A percentile compares a stretch with the other conserved stretches of the same genome.
These are phyloP conservation scores for Temnothorax ravouxi DNA, from an alignment of 2,888 invertebrate species.

Conservation along the genomic window DNA sequence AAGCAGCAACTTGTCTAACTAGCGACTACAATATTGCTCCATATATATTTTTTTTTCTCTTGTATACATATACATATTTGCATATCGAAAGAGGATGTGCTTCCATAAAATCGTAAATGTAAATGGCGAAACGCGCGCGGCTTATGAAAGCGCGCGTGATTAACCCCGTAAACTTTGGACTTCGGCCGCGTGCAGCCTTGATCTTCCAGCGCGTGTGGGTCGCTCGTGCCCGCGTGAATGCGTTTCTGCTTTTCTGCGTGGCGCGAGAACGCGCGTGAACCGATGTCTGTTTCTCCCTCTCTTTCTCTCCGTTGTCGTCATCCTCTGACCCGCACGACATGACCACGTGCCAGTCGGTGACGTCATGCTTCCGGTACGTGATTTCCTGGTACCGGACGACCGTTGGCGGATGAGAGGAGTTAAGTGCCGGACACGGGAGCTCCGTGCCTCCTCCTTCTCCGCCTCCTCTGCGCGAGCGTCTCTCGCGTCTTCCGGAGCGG, in stretches of 20 bases:
- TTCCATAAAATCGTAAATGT: conserved; percentile 8
- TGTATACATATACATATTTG: not conserved
- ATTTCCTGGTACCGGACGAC: conserved; percentile 76
- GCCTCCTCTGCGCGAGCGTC: conserved; percentile 31
- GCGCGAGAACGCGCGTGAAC: not conserved
- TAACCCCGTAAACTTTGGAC: conserved; percentile 53
- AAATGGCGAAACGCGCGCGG: conserved; percentile 1
- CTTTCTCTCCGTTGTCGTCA: conserved; percentile 22
- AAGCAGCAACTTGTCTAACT: not conserved
- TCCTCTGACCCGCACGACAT: conserved; percentile 63
- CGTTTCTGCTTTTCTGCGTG: conserved; percentile 31
- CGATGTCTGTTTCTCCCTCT: not conserved
- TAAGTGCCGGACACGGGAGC: conserved; percentile 73
- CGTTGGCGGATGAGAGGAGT: conserved; percentile 78
- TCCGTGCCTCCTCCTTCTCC: conserved; percentile 47
- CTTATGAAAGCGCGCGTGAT: conserved; percentile 45
- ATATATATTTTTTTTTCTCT: not conserved
- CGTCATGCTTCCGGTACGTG: conserved; percentile 76
- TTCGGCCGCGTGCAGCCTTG: conserved; percentile 56
- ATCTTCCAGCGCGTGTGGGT: conserved; percentile 57
- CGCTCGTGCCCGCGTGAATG: conserved; percentile 22
- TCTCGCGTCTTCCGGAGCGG: conserved; percentile 55
- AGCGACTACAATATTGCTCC: conserved; percentile 16
- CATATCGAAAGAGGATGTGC: conserved; percentile 10
- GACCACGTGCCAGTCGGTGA: conserved; percentile 72